A percentile compares a stretch with the other conserved stretches of the same genome.
Evolutionary conservation across 2,888 invertebrate genomes (phyloP).

Genomic region (Pyrocoelia pectoralis): DNA sequence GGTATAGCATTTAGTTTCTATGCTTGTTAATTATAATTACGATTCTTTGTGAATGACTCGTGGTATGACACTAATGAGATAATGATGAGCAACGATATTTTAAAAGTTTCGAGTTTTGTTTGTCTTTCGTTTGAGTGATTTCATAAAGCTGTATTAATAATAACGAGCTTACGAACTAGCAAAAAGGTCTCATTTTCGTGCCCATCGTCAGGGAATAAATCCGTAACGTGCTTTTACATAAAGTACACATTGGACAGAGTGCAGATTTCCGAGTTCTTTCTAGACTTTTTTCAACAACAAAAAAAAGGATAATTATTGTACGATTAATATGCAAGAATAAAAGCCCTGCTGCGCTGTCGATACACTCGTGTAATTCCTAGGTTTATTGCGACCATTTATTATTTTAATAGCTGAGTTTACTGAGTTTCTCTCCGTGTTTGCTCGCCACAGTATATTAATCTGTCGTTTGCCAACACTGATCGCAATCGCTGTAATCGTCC

Average conservation of each 20-base stretch:
- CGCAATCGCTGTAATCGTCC: slow-evolving; percentile 47
- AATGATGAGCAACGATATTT: slow-evolving; percentile 41
- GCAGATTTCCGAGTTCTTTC: slow-evolving; percentile 16
- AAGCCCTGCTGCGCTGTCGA: slow-evolving; percentile 54
- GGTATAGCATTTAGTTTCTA: slow-evolving; percentile 38
- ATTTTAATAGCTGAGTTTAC: slow-evolving; percentile 57
- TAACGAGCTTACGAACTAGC: slow-evolving; percentile 36
- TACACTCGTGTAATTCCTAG: slow-evolving; percentile 55
- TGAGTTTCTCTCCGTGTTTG: slow-evolving; percentile 51
- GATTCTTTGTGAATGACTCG: slow-evolving; percentile 46
- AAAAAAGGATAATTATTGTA: slow-evolving; percentile 54
- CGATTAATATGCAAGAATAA: slow-evolving; percentile 57
- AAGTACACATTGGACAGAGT: slow-evolving; percentile 17
- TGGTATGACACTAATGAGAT: slow-evolving; percentile 47
- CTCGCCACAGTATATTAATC: slow-evolving; percentile 48
- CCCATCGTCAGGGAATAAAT: slow-evolving; percentile 31
- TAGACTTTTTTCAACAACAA: slow-evolving; percentile 31
- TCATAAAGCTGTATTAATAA: slow-evolving; percentile 38
- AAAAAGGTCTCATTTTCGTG: slow-evolving; percentile 29
- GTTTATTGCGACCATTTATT: slow-evolving; percentile 57
- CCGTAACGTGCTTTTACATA: slow-evolving; percentile 21
- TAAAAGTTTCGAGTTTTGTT: slow-evolving; percentile 40
- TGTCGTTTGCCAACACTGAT: slow-evolving; percentile 42
- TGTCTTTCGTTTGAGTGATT: slow-evolving; percentile 39
- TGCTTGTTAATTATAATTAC: slow-evolving; percentile 48